phyloP scores from a whole-genome alignment of 2,888 invertebrate species.

The Auanema sp. region DNA sequence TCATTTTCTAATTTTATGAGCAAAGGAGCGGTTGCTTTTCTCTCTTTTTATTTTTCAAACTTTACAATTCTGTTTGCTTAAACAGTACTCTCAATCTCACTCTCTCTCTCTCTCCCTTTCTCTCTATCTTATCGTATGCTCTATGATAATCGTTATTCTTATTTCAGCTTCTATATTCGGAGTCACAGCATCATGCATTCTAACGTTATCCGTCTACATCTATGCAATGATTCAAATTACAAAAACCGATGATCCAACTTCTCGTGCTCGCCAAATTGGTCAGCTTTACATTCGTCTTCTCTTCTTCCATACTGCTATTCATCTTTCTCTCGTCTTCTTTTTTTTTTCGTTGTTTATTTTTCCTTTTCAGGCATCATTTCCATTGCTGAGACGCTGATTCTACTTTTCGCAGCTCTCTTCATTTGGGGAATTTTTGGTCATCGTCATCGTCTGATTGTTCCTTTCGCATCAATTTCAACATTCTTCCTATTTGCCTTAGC shows the following conservation, averaged over 20 bases:
- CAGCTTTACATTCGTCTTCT: no score
- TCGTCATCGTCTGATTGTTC: conserved; percentile 13
- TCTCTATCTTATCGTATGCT: no score
- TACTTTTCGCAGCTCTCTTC: conserved; percentile 14
- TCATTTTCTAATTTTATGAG: no score
- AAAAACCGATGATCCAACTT: conserved; percentile 4
- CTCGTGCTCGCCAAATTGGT: conserved; percentile 1
- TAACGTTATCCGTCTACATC: conserved; percentile 16
- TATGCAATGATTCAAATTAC: conserved; percentile 10
- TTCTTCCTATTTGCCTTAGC: conserved; percentile 14
- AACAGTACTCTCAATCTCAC: no score
- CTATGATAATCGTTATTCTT: no score
- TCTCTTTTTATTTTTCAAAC: no score
- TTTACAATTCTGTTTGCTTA: no score
- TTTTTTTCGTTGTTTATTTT: background rate
- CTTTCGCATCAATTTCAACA: conserved; percentile 11
- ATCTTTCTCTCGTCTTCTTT: no score
- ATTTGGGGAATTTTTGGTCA: conserved; percentile 17
- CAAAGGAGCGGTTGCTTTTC: no score
- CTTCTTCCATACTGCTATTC: no score
- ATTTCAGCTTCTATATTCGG: conserved; percentile 20
- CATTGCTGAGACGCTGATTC: background rate
- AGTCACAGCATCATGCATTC: conserved; percentile 13
- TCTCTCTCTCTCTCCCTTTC: no score
- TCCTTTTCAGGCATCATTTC: conserved; percentile 1